Evolutionary conservation across 2,797 vertebrate genomes (phyloP), one percentile per base, ranked within the genome.

Genomic region (Scarus forsteni): DNA sequence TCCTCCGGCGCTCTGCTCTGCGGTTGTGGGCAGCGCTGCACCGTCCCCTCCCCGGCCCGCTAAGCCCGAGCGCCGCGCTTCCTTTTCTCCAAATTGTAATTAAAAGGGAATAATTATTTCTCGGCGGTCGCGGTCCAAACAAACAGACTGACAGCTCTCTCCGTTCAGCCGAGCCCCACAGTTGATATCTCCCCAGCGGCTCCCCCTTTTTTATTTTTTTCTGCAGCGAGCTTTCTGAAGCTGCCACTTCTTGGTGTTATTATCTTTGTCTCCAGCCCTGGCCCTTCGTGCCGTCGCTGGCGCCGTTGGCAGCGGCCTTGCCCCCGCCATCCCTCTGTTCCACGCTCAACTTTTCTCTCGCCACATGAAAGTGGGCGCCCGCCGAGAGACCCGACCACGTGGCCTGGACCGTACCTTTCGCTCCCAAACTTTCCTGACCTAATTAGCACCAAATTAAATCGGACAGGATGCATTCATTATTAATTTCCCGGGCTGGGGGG

Each of bases 41-140:
- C 76, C 86, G 14, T 76, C 56, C 58, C 66, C 51, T 75, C 56
- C 60, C 66, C 53, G 65, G 68, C 78, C 49, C 81, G 79, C 82
- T 73, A 76, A 89, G 86, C 83, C 80, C 11, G 79, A 74, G 85
- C 66, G 59, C 75, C 6, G 78, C 80, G 39, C 65, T 70, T 70
- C 77, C 85, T 89, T 89, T 88, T 85, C 90, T 91, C 79, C 81
- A 89, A 91, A 91, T 88, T 77, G 88, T 94, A 93, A 94, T 94
- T 94, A 94, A 93, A 93, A 92, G 83, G 66, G 92, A 92, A 92
- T 91, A 91, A 92, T 93, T 90, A 91, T 93, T 92, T 91, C 89
- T 94, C 87, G 70, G 91, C 70, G 84, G 89, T 85, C 54, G 53
- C 83, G 56, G 87, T 88, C 87, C 87, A 91, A 92, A 93, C 90